These are phyloP conservation scores for Amphilophus citrinellus DNA, from an alignment of 2,113 vertebrate species.

Conservation along the genomic window DNA sequence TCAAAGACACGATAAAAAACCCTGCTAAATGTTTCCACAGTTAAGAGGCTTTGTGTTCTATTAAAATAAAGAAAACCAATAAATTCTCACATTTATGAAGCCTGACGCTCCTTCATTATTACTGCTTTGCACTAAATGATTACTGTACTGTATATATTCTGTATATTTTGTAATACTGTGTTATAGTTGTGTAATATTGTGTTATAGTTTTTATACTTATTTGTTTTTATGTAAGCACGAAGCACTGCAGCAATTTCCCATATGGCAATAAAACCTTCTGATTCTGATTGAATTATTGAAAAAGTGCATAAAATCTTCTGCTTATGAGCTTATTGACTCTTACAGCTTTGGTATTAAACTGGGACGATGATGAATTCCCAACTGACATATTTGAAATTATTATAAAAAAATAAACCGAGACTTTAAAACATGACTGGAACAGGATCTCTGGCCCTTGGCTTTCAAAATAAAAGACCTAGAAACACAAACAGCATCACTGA, in stretches of 20 bases:
- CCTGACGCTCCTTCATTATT: not conserved
- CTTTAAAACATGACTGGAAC: not conserved
- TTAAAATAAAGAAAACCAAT: not conserved
- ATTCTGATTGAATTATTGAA: not conserved
- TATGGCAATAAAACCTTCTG: no score
- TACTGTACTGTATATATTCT: no score
- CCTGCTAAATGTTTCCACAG: not conserved
- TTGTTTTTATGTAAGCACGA: no score
- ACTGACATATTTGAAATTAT: not conserved
- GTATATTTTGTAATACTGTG: no score
- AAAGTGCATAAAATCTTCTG: no score
- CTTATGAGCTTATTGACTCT: no score
- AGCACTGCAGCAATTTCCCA: no score
- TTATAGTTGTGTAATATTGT: no score
- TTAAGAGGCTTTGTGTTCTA: accelerated
- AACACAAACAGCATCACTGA: not conserved
- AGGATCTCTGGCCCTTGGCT: not conserved
- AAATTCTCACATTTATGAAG: no score
- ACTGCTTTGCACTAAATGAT: no score
- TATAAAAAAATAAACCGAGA: not conserved
- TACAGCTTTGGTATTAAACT: no score
- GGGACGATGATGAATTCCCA: not conserved
- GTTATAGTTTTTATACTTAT: no score
- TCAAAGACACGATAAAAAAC: not conserved
- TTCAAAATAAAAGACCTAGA: slow-evolving; percentile 5